Evolutionary conservation across 35 echinoderm and acorn worm genomes (phyloP).

Genomic region (Ptychodera flava): DNA sequence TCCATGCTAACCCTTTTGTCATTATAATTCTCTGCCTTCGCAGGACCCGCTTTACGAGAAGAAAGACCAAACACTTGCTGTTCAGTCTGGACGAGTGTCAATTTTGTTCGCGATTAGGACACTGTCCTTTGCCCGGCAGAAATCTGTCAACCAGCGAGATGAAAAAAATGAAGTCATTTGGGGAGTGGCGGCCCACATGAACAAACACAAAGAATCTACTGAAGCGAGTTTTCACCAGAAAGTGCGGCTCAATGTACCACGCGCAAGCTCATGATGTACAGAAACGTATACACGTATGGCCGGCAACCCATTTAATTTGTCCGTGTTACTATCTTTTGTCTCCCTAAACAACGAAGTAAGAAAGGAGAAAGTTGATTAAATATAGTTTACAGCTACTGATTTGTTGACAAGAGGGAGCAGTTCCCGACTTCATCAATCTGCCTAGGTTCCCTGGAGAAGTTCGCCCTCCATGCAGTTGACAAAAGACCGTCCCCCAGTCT

Average conservation of each 20-base stretch:
- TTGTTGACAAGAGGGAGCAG: too few species aligned
- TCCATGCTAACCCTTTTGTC: too few species aligned
- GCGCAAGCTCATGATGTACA: not conserved
- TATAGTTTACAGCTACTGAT: too few species aligned
- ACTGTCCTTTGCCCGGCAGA: not conserved
- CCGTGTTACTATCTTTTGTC: not conserved
- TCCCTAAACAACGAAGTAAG: not conserved
- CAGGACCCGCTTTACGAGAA: too few species aligned
- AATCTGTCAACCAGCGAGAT: not conserved
- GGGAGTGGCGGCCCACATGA: not conserved
- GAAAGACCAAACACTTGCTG: too few species aligned
- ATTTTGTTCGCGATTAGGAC: too few species aligned
- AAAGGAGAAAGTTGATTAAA: not conserved
- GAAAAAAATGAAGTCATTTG: not conserved
- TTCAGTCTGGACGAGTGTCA: too few species aligned
- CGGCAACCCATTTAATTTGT: not conserved
- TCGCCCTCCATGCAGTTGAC: too few species aligned
- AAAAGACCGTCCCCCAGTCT: too few species aligned
- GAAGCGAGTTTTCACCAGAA: not conserved
- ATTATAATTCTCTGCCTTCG: too few species aligned
- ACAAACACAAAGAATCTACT: not conserved
- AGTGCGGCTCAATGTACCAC: not conserved
- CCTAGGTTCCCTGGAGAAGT: too few species aligned
- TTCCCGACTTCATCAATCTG: too few species aligned
- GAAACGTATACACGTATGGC: not conserved